Conservation (phyloP, 2,797 vertebrate species). For the Hafferia zeledoni region DNA sequence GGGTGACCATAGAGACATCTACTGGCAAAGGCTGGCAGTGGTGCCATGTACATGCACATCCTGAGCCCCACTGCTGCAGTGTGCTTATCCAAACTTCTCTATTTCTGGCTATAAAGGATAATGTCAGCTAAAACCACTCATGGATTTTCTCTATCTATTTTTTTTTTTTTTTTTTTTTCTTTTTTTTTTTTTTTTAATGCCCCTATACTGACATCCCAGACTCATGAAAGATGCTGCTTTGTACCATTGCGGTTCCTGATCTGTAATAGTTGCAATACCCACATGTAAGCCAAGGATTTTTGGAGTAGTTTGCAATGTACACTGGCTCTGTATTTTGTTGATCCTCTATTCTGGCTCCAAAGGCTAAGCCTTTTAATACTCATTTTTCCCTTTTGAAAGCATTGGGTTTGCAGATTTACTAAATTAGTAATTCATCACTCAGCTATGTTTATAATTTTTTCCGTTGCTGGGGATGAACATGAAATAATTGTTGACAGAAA, state of each 20-base stretch:
- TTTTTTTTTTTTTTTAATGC: background rate
- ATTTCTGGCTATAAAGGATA: background rate
- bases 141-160: background rate
- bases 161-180: background rate
- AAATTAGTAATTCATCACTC: slow-evolving; percentile 65
- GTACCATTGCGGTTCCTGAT: slow-evolving; percentile 18
- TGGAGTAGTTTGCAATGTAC: slow-evolving; percentile 56
- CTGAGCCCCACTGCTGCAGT: background rate
- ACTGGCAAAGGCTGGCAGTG: slow-evolving; percentile 45
- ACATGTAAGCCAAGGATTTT: slow-evolving; percentile 43
- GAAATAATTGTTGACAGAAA: slow-evolving; percentile 65
- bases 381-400: slow-evolving; percentile 49
- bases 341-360: slow-evolving; percentile 54
- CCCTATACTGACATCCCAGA: background rate
- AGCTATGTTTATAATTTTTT: slow-evolving; percentile 60
- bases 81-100: background rate
- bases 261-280: background rate
- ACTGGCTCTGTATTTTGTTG: slow-evolving; percentile 54
- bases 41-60: background rate
- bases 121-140: background rate
- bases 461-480: slow-evolving; percentile 23
- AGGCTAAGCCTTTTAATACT: slow-evolving; percentile 58
- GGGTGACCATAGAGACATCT: slow-evolving; percentile 67
- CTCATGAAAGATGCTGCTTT: slow-evolving; percentile 25
- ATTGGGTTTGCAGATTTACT: slow-evolving; percentile 63